phyloP scores from a whole-genome alignment of 2,113 vertebrate species.

The Dicerorhinus sumatrensis region DNA sequence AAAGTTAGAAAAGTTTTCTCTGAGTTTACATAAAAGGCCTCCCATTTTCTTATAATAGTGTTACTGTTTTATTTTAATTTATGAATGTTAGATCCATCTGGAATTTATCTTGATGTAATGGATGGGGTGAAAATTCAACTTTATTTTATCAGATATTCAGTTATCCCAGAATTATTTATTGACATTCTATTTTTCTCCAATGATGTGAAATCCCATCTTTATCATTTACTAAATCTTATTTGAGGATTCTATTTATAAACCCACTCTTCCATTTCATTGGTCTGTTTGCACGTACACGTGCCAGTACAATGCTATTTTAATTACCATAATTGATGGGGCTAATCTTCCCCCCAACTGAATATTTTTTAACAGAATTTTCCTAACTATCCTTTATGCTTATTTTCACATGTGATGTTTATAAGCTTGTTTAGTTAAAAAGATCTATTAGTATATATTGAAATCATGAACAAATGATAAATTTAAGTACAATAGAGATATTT shows the following conservation, averaged over 20 bases:
- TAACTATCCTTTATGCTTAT: background rate
- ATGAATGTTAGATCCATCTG: conserved; percentile 7
- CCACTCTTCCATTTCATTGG: background rate
- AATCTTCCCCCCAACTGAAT: background rate
- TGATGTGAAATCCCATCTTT: background rate
- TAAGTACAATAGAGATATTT: background rate
- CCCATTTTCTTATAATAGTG: background rate
- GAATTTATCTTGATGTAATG: conserved; percentile 37
- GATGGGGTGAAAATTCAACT: background rate
- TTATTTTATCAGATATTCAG: background rate
- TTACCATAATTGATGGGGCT: background rate
- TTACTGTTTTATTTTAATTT: conserved; percentile 18
- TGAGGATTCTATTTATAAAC: background rate
- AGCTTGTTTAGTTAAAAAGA: background rate
- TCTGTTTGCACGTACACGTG: background rate
- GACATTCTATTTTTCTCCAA: background rate
- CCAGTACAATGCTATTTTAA: background rate
- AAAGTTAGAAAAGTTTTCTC: background rate
- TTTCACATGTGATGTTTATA: background rate
- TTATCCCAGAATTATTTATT: conserved; percentile 24
- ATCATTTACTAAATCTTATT: background rate
- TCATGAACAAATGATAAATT: background rate
- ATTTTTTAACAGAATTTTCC: background rate
- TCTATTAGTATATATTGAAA: background rate
- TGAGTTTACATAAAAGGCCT: background rate